phyloP scores from a whole-genome alignment of 2,797 vertebrate species.

The Chelon labrosus region DNA sequence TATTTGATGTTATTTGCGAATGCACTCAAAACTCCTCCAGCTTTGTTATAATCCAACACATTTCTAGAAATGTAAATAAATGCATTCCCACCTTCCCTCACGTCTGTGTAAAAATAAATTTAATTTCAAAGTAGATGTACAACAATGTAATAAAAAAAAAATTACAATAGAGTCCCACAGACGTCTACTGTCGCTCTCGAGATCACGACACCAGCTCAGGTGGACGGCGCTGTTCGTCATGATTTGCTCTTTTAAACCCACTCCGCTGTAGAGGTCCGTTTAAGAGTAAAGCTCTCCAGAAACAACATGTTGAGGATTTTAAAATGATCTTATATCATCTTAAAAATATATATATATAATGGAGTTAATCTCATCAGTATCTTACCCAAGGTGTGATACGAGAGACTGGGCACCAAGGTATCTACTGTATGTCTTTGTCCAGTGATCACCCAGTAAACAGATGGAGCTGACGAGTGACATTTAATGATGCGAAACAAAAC shows the following conservation, averaged over 20 bases:
- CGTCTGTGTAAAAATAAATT: conserved; percentile 73
- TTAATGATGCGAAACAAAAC: too few species aligned
- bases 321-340: too few species aligned
- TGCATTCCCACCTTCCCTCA: background rate
- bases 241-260: conserved; percentile 6
- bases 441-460: too few species aligned
- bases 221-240: background rate
- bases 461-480: too few species aligned
- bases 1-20: too few species aligned
- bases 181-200: conserved; percentile 18
- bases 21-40: too few species aligned
- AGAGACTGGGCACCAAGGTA: too few species aligned
- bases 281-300: conserved; percentile 3
- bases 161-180: conserved; percentile 17
- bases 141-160: conserved; percentile 45
- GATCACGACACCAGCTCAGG: background rate
- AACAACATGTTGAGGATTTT: conserved; percentile 1
- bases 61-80: conserved; percentile 2
- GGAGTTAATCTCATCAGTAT: too few species aligned
- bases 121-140: conserved; percentile 69
- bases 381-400: too few species aligned
- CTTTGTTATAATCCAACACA: background rate
- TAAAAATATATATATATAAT: too few species aligned
- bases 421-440: too few species aligned
- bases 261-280: conserved; percentile 8